A percentile compares a stretch with the other conserved stretches of the same genome.
These are phyloP conservation scores for Eufriesea mexicana DNA, from an alignment of 1,140 invertebrate species.

Conservation along the genomic window DNA sequence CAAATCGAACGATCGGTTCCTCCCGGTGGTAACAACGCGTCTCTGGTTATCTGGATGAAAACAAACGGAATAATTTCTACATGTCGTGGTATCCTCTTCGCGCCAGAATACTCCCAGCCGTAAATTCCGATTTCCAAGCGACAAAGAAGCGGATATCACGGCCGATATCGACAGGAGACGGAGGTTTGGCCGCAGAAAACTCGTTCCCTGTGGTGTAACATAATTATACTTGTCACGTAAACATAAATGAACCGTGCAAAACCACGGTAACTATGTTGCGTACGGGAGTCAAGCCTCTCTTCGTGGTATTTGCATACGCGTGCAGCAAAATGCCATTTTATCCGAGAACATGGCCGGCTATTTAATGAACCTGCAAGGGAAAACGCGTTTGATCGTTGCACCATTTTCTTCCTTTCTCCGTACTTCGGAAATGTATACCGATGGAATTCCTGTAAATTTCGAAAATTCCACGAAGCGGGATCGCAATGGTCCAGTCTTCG, in stretches of 20 bases:
- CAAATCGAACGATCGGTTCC: no score
- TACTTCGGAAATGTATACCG: no score
- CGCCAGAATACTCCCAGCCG: no score
- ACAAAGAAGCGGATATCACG: neutral
- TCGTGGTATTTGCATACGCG: neutral
- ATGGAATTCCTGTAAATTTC: no score
- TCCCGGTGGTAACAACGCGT: no score
- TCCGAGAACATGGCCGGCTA: neutral
- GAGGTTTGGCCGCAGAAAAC: conserved; percentile 14
- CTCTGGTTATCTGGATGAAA: neutral
- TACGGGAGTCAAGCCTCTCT: neutral
- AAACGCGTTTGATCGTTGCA: neutral
- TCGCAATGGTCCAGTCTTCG: neutral
- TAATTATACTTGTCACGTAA: conserved; percentile 61
- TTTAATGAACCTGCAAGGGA: neutral
- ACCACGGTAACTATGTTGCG: conserved; percentile 3
- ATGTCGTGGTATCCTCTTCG: no score
- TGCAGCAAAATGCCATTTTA: neutral
- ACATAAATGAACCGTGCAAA: conserved; percentile 38
- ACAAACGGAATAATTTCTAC: no score
- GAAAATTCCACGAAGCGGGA: neutral
- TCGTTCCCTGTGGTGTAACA: conserved; percentile 56
- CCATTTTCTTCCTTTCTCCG: no score
- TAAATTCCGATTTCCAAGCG: neutral
- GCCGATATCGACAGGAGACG: neutral